Base-by-base conservation (phyloP, 2,888 invertebrate genomes). In the Cremastobaeus sp. region DNA sequence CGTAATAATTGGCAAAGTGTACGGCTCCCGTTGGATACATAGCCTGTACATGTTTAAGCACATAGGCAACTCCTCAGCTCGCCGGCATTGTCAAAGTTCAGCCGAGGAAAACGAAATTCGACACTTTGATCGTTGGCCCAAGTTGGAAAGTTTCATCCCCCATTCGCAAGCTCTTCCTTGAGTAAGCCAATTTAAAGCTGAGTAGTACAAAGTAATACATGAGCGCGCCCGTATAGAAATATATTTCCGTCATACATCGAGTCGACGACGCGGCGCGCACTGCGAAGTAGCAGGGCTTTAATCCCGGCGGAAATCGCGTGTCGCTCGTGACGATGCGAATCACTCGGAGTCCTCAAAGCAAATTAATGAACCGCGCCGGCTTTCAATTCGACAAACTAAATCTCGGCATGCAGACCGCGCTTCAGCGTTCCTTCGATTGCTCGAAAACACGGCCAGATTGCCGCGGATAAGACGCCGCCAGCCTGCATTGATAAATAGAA, bases 281-380 rank as follows among this genome's bases (percentile, higher is more conserved):
- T 4, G 32, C 8, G n/a, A 11, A 9, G 17, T 15, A 5, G 32
- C 35, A 8, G 39, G 12, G 54, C 54, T 68, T 74, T 64, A 74
- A 74, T 74, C 68, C 64, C 57, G 18, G n/a, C 57, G 68, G 64
- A 69, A 45, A 47, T 59, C 68, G 68, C 28, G 69, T 47, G 64
- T 74, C 64, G 60, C 17, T 65, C 48, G 50, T 64, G 62, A 74
- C 69, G 65, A 39, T 18, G 39, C 60, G 65, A 62, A 55, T 68
- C 73, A 39, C 68, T 48, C 57, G n/a, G 32, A 48, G 35, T 45
- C 45, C 32, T 74, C 70, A 74, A 74, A 74, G 70, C 70, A 55
- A 74, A 74, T 74, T 65, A 74, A 74, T 70, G 74, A 74, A 70
- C 65, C 74, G 52, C 69, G 54, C 69, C 17, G 35, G 55, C 70